phyloP scores from a whole-genome alignment of 2,888 invertebrate species.

The Zhuqinia jingwanae region DNA sequence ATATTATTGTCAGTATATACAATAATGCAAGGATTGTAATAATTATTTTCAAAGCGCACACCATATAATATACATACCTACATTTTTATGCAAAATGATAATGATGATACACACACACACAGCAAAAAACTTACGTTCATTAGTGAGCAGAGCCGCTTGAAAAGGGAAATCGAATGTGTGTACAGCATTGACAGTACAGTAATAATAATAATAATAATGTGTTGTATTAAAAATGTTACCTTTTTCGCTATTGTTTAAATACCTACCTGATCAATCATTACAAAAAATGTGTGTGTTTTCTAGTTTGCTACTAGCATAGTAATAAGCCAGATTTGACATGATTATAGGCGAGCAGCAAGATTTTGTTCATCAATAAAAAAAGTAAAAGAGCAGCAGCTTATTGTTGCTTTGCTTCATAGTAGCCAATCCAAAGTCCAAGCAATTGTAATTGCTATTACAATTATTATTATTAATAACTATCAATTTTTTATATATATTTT shows the following conservation, averaged over 20 bases:
- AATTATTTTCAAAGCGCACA: neutral
- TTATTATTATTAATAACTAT: constrained; percentile 2
- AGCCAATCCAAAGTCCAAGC: constrained; percentile 32
- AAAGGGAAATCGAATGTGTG: constrained; percentile 38
- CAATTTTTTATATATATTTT: no score
- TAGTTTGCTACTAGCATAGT: neutral
- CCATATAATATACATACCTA: no score
- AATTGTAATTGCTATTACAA: constrained; percentile 26
- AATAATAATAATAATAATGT: no score
- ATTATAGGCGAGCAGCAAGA: constrained; percentile 18
- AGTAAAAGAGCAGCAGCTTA: neutral
- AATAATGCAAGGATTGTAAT: neutral
- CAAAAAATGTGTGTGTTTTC: neutral
- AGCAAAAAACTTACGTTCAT: neutral
- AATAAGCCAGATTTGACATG: neutral
- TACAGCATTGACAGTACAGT: no score
- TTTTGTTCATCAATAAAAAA: neutral
- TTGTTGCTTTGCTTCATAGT: neutral
- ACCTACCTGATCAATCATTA: constrained; percentile 1
- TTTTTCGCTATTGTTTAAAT: constrained; percentile 7
- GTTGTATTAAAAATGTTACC: no score
- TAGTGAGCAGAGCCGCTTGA: constrained; percentile 17
- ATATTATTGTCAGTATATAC: neutral
- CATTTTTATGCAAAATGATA: no score
- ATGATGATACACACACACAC: neutral